These are phyloP conservation scores for Halcyon senegalensis DNA, from an alignment of 2,113 vertebrate genomes.

Conservation along the genomic window DNA sequence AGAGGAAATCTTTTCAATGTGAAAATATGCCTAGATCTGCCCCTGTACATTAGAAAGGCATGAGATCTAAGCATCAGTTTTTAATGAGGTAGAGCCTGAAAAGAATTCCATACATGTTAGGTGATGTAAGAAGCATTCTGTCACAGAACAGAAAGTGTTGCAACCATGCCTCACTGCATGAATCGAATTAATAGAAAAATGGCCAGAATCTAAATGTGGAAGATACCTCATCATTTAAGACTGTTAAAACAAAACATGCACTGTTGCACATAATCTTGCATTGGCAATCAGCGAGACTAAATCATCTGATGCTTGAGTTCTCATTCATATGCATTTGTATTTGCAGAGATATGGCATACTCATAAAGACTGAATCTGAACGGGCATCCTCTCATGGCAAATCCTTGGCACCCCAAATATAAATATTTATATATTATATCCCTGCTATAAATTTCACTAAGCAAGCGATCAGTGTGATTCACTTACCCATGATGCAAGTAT, in stretches of 20 bases:
- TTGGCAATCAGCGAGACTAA: neutral
- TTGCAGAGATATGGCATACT: neutral
- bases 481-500: neutral
- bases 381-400: neutral
- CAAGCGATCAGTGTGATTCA: neutral
- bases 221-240: neutral
- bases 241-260: neutral
- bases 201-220: neutral
- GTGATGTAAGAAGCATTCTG: constrained; percentile 48
- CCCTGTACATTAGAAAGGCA: constrained; percentile 12
- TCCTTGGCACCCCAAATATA: neutral
- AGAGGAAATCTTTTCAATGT: constrained; percentile 52
- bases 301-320: neutral
- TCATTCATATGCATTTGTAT: neutral
- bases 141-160: constrained; percentile 47
- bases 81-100: constrained; percentile 49
- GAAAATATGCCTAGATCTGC: constrained; percentile 56
- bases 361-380: neutral
- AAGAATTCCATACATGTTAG: constrained; percentile 48
- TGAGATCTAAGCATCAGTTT: constrained; percentile 19
- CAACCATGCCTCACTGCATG: constrained; percentile 24
- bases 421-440: neutral
- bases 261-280: neutral
- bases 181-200: constrained; percentile 14
- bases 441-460: neutral